A percentile compares a stretch with the other conserved stretches of the same genome.
Evolutionary conservation across 2,797 vertebrate genomes (phyloP).

Genomic region (Zonotrichia albicollis): DNA sequence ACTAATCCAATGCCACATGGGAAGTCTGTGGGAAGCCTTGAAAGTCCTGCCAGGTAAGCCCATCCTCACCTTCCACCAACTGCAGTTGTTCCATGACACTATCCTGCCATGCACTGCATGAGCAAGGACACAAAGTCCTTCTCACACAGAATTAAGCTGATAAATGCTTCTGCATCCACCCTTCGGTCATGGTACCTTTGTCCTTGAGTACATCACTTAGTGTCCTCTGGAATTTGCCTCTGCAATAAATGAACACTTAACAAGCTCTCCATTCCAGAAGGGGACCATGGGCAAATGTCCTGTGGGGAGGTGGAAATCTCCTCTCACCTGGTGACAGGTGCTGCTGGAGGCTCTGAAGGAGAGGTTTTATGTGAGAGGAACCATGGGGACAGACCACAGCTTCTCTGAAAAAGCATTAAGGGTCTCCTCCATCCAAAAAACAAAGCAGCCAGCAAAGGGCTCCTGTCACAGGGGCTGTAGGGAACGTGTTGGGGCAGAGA

Average conservation of each 20-base stretch:
- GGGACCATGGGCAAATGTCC: neutral
- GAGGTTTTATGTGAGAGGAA: neutral
- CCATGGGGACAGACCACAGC: neutral
- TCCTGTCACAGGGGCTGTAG: neutral
- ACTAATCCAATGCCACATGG: neutral
- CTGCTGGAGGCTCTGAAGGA: neutral
- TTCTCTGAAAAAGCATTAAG: neutral
- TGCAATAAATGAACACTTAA: neutral
- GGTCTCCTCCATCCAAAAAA: neutral
- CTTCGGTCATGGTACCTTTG: neutral
- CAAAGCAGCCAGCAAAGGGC: neutral
- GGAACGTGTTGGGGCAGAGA: neutral
- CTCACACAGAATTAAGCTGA: neutral
- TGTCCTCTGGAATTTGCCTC: neutral
- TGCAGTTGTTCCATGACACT: neutral
- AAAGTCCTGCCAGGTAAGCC: neutral
- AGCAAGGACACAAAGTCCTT: neutral
- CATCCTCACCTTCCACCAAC: rapidly evolving
- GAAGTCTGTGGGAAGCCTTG: neutral
- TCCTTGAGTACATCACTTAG: neutral
- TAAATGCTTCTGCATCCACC: neutral
- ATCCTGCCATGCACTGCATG: neutral
- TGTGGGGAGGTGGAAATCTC: neutral
- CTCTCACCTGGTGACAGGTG: neutral
- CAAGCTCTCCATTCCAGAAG: neutral